Evolutionary conservation across 1,140 invertebrate genomes (phyloP).

Genomic region (Drosophila subpulchrella): DNA sequence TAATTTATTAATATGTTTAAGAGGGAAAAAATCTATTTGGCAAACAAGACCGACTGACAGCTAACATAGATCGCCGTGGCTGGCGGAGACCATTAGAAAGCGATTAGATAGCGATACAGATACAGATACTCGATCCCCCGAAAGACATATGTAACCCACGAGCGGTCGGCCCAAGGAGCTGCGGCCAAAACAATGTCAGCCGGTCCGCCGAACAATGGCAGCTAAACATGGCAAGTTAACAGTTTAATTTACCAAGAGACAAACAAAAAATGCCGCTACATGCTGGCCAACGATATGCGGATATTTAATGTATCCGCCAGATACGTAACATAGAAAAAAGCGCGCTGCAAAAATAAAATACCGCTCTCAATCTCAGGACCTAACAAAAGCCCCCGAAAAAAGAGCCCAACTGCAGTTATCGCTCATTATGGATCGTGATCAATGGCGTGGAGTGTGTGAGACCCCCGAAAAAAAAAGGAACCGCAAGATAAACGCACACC

Average conservation of each 20-base stretch:
- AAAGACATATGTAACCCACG: slow-evolving; percentile 68
- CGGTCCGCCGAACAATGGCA: slow-evolving; percentile 72
- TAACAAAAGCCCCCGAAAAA: slow-evolving; percentile 63
- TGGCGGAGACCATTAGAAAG: slow-evolving; percentile 74
- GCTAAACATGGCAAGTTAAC: slow-evolving; percentile 83
- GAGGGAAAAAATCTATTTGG: slow-evolving; percentile 72
- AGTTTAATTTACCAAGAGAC: slow-evolving; percentile 77
- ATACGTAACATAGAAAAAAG: slow-evolving; percentile 63
- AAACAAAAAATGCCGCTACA: slow-evolving; percentile 72
- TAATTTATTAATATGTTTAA: slow-evolving; percentile 82
- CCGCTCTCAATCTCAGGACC: slow-evolving; percentile 76
- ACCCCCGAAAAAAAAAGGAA: slow-evolving; percentile 27
- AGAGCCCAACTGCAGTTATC: slow-evolving; percentile 70
- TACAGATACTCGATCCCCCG: slow-evolving; percentile 53
- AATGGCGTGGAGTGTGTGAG: slow-evolving; percentile 58
- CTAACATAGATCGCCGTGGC: slow-evolving; percentile 76
- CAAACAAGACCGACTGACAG: slow-evolving; percentile 75
- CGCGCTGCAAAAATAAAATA: slow-evolving; percentile 45
- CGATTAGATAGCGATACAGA: slow-evolving; percentile 83
- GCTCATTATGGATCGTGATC: slow-evolving; percentile 80
- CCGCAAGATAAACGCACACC: slow-evolving; percentile 43
- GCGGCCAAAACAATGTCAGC: slow-evolving; percentile 67
- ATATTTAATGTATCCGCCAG: slow-evolving; percentile 68
- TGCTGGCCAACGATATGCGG: slow-evolving; percentile 53
- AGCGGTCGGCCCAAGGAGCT: slow-evolving; percentile 32